These are phyloP conservation scores for Antennarius striatus DNA, from an alignment of 2,113 vertebrate genomes.

Conservation along the genomic window DNA sequence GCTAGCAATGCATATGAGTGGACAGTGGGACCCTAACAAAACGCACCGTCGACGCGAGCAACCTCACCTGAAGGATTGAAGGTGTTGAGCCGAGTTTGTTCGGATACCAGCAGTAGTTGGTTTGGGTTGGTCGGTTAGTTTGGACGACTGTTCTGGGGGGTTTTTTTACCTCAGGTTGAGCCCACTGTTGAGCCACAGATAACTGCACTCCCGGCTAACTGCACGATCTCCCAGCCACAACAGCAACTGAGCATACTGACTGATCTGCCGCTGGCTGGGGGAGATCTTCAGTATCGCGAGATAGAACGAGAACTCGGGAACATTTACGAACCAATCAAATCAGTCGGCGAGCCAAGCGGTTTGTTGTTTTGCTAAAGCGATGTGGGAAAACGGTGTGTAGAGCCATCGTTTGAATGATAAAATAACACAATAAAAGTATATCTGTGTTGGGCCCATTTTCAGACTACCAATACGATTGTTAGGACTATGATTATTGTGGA, in stretches of 20 bases:
- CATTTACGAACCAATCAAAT: conserved; percentile 58
- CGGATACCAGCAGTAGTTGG: not conserved
- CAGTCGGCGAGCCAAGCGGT: not conserved
- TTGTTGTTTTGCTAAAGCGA: conserved; percentile 2
- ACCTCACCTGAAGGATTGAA: conserved; percentile 58
- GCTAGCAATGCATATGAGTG: conserved; percentile 58
- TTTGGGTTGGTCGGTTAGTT: conserved; percentile 23
- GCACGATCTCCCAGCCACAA: conserved; percentile 47
- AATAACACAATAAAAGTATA: too few species aligned
- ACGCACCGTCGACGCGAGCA: conserved; percentile 27
- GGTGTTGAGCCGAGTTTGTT: conserved; percentile 2
- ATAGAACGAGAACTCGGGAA: conserved; percentile 26
- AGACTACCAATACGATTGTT: too few species aligned
- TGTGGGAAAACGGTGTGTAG: not conserved
- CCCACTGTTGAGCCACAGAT: not conserved
- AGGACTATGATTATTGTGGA: too few species aligned
- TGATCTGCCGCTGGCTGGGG: conserved; percentile 43
- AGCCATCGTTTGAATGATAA: too few species aligned
- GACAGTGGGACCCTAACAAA: conserved; percentile 30
- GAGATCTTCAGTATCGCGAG: conserved; percentile 68
- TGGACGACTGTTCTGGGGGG: not conserved
- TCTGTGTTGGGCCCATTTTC: too few species aligned
- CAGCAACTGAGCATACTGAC: conserved; percentile 55
- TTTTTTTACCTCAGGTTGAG: conserved; percentile 17
- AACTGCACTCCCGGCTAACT: not conserved